Evolutionary conservation across 2,797 vertebrate genomes (phyloP), one percentile per base, ranked within the genome.

Genomic region (Perodicticus potto): DNA sequence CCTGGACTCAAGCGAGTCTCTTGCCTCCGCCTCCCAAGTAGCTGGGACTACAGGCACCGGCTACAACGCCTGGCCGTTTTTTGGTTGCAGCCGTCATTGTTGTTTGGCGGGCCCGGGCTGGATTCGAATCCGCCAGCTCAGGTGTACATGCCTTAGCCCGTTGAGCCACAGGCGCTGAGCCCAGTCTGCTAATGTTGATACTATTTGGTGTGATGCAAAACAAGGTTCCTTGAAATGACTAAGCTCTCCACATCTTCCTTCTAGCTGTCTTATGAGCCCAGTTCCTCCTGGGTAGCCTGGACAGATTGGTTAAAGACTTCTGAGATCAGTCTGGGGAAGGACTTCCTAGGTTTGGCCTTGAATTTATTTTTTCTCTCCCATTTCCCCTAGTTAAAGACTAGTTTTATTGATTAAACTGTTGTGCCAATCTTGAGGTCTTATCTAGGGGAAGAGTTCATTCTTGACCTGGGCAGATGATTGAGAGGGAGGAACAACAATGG

Each of bases 301-400:
- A 80, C 67, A 86, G 67, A 72, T 70, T 49, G 61, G 29, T 67
- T 86, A 84, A 65, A 90, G 69, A 86, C 22, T 88, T 78, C 72
- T 63, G 74, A 88, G 37, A 43, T 84, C 53, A 85, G 4, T 80
- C 84, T 63, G 32, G 55, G 73, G 34, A 94, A 91, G 27, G 34
- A 34, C 37, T 84, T 87, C 25, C 16, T 45, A 87, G 85, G 14
- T 92, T 81, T 59, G 27, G 34, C 19, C 23, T 49, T 13, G 76
- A 45, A 43, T 29, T 78, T 55, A 10, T 83, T 78, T 84, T 23
- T 20, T 12, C 14, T 73, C 9, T 77, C 76, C 17, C 25, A 40
- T 70, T 90, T 86, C n/a, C 22, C 13, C 17, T 69, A 72, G 14
- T 77, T 77, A 74, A 70, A 94, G 86, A 89, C 85, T 69, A 95